These are phyloP conservation scores for Pachypeltis micranthus DNA, from an alignment of 1,140 invertebrate genomes.

Conservation along the genomic window DNA sequence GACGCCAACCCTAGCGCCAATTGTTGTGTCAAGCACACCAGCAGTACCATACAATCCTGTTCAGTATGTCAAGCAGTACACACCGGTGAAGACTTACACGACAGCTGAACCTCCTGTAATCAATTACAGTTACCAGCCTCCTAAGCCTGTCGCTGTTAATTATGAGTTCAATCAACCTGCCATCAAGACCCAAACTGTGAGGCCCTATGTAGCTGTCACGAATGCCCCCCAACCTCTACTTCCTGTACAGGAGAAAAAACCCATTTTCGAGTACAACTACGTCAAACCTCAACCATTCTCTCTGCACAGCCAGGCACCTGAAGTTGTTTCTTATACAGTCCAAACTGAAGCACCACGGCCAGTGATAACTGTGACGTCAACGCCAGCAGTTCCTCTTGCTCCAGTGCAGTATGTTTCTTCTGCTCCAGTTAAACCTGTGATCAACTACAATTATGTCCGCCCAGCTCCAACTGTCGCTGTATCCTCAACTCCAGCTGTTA, in stretches of 20 bases:
- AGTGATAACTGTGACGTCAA: slow-evolving; percentile 15
- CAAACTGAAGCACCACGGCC: not conserved
- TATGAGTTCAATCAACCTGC: not conserved
- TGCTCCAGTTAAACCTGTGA: slow-evolving; percentile 3
- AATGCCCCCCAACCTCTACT: not conserved
- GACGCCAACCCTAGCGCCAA: not conserved
- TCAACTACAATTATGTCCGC: not conserved
- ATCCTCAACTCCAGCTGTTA: too few relatives aligned
- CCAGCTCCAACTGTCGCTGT: not conserved
- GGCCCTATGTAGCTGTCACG: not conserved
- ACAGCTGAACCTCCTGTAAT: slow-evolving; percentile 2
- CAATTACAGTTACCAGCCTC: slow-evolving; percentile 7
- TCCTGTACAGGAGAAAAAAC: not conserved
- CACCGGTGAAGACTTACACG: slow-evolving; percentile 19
- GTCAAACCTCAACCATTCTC: not conserved
- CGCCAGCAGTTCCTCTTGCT: slow-evolving; percentile 20
- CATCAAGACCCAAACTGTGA: not conserved
- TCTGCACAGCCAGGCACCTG: slow-evolving; percentile 15
- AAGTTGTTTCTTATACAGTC: too few relatives aligned
- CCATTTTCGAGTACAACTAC: slow-evolving; percentile 14
- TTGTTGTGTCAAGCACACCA: slow-evolving; percentile 18
- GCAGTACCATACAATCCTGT: slow-evolving; percentile 22
- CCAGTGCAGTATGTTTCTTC: slow-evolving; percentile 18
- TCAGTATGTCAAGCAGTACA: not conserved
- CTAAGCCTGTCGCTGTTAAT: not conserved